Evolutionary conservation across 2,797 vertebrate species (phyloP), one percentile per base, ranked within the genome.

Genomic region (Ciconia nigra): DNA sequence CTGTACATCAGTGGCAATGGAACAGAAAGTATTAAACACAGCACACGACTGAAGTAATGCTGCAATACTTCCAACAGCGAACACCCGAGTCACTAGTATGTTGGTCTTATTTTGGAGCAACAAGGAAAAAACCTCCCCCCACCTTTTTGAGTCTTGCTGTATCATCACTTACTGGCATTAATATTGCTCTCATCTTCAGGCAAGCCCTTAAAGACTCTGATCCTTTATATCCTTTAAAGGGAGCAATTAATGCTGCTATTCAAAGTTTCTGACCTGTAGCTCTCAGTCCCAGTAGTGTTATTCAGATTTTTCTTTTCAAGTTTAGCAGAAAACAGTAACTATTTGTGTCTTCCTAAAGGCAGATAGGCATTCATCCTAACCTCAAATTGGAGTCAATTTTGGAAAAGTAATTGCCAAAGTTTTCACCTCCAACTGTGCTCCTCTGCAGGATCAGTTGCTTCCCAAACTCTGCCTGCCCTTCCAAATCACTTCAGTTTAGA

Each of bases 251-350:
- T 69, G 89, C 84, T 71, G 61, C 92, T 92, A 83, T 81, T 91
- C 93, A 87, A 90, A 94, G 90, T 92, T 96, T 96, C 89, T 97
- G 94, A 97, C 94, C 96, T 97, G 95, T 97, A 96, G 67, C 71
- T 95, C 93, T 90, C 77, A 69, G 61, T 93, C 96, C 95, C 94
- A 82, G 67, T 28, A 93, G 96, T 46, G 42, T 79, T 93, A 91
- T 73, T 71, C 77, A 21, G 83, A 86, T 87, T 96, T 80, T 86
- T 80, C 83, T 87, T 51, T 52, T 76, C 71, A 90, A 90, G 63
- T 70, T 92, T 77, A 94, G 78, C 83, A 94, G 61, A 92, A 96
- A 93, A 90, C 28, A 73, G 71, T n/a, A 88, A 92, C 90, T 71
- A 70, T 93, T 88, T 94, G 87, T 41, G 37, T 59, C 89, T 55